Evolutionary conservation across 2,797 vertebrate genomes (phyloP), one percentile per base, ranked within the genome.

Genomic region (Cephalopachus bancanus): DNA sequence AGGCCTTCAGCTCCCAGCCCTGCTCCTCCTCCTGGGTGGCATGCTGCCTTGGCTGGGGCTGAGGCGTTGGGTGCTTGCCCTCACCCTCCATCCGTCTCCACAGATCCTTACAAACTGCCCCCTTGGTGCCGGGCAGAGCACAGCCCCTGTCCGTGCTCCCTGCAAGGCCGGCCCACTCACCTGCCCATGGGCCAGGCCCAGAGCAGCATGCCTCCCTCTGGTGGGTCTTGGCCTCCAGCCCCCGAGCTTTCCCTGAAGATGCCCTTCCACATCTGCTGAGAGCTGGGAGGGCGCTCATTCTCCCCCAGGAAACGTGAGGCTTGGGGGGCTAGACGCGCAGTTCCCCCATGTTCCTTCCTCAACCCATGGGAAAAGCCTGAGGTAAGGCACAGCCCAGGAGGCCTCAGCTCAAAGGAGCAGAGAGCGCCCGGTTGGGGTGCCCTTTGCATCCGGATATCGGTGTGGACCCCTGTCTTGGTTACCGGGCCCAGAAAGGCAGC

Each of bases 181-280:
- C 22, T 7, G 14, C 17, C 53, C 17, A 1, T 0, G 0, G 55
- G 37, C 15, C 4, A 10, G 17, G 14, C 28, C 72, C 20, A 69
- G 60, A 64, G 44, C 53, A 62, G 74, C 75, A 6, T 8, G 26
- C 26, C 55, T 24, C 16, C 3, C 2, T 1, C 2, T 1, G 8
- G 2, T 24, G 74, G 26, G 11, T 30, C 67, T 78, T 33, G 14
- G 53, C 14, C 65, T n/a, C 10, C 5, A 69, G 65, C 12, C 67
- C 33, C 17, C 2, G 69, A 76, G 64, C 10, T 2, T 1, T 14
- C 59, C 19, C 17, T 33, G 28, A 30, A 20, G 44, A 44, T 30
- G 4, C 64, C 49, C 60, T 5, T 22, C 44, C 17, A 24, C 49
- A 59, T 62, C 74, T 7, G 3, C 26, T 0, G 16, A 44, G 74